Percentiles rank a stretch among this genome's conserved stretches.
phyloP scores from a whole-genome alignment of 35 echinoderm and acorn worm genomes.

The Apostichopus californicus region DNA sequence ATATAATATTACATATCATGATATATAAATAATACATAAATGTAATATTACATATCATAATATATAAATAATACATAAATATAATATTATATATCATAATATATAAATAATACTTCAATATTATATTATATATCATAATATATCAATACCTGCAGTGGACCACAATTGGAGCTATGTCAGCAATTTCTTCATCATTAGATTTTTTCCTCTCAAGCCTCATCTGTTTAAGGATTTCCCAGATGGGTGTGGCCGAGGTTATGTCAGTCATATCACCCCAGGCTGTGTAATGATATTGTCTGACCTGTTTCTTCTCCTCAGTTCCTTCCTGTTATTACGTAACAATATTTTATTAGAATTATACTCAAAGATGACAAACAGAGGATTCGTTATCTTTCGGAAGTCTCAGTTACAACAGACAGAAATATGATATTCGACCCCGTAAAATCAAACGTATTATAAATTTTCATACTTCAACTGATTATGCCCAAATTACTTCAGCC shows the following conservation, averaged over 20 bases:
- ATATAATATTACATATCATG: too few species aligned
- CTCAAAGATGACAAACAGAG: neutral
- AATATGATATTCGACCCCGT: too few species aligned
- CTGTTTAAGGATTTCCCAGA: constrained; percentile 49
- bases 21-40: too few species aligned
- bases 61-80: too few species aligned
- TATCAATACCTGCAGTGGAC: constrained; percentile 39
- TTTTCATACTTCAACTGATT: neutral
- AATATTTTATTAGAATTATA: neutral
- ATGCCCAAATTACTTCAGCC: too few species aligned
- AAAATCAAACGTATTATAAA: too few species aligned
- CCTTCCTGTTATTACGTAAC: neutral
- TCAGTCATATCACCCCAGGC: constrained; percentile 51
- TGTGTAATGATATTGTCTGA: constrained; percentile 39
- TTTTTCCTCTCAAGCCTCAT: constrained; percentile 21
- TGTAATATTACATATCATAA: too few species aligned
- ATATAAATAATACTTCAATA: too few species aligned
- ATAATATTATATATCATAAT: too few species aligned
- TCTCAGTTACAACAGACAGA: too few species aligned
- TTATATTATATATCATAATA: neutral
- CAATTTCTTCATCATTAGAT: neutral
- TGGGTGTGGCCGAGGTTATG: constrained; percentile 43
- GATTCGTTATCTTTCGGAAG: too few species aligned
- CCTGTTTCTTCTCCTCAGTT: neutral
- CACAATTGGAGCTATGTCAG: constrained; percentile 23